Evolutionary conservation across 2,888 invertebrate species (phyloP), one percentile per base, ranked within the genome.

Genomic region (Ischnus inquisitorius): DNA sequence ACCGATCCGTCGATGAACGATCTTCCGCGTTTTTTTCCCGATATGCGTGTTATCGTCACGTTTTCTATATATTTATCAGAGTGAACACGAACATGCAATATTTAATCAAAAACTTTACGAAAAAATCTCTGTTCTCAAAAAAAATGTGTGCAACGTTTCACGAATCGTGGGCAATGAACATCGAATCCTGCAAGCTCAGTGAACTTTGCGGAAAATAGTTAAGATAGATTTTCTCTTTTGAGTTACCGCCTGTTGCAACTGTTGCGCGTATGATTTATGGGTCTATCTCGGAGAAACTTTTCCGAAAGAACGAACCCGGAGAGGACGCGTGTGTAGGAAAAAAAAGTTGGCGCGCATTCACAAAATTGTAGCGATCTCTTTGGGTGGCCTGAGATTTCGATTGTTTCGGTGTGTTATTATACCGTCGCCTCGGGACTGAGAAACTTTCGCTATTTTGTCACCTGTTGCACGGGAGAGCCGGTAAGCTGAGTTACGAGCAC

Each of bases 261-360:
- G 82, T 82, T 82, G 82, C 78, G 12, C 54, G 6, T 22, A 22
- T 74, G 74, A 69, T 78, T 78, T 74, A 82, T 74, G 43, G 62
- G 22, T 51, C 43, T 19, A 41, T 25, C 5, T 22, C 43, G 1
- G 39, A 41, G 16, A 28, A 67, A 62, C 39, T 64, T 64, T 39
- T 64, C n/a, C 8, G 57, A 25, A 57, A 4, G n/a, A 4, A 25
- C 25, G 57, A 54, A n/a, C 16, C 10, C 54, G 0, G 12, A 57
- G 14, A 1, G 25, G 12, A 2, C 19, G 8, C 16, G 19, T 8
- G 19, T 19, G 51, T 51, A 51, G 14, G n/a, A 46, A n/a, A 51
- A 22, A 22, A 54, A 5, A 60, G 4, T 60, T 28, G 28, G 25
- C 28, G 25, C 25, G n/a, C 57, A 14, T 28, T 60, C 57, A 14